Evolutionary conservation across 2,888 invertebrate genomes (phyloP).

Genomic region (Zeuzera pyrina): DNA sequence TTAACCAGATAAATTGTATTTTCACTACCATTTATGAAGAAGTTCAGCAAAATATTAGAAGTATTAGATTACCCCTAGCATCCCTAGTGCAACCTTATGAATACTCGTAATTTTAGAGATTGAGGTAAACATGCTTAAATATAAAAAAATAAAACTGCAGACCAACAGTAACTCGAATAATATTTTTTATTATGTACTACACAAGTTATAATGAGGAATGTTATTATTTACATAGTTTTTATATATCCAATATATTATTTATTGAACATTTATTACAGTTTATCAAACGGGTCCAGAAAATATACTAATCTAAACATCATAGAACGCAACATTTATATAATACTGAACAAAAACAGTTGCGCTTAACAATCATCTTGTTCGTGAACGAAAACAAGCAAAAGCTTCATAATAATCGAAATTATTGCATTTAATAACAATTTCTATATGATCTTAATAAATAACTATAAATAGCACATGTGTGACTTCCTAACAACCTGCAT

Average conservation of each 20-base stretch:
- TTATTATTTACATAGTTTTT: conserved; percentile 71
- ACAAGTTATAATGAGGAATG: conserved; percentile 72
- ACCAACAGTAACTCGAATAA: conserved; percentile 71
- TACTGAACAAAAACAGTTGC: conserved; percentile 45
- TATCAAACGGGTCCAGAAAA: conserved; percentile 17
- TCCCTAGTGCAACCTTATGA: no score
- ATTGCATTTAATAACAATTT: no score
- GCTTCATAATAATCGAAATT: conserved; percentile 19
- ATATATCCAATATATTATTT: conserved; percentile 43
- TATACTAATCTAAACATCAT: conserved; percentile 28
- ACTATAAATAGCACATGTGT: neutral
- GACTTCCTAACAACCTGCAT: neutral
- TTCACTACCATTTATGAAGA: no score
- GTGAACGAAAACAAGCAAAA: conserved; percentile 21
- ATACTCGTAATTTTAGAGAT: no score
- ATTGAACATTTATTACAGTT: conserved; percentile 34
- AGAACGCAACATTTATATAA: conserved; percentile 37
- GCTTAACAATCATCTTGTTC: conserved; percentile 18
- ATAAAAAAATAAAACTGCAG: conserved; percentile 44
- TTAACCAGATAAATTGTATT: no score
- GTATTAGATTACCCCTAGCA: no score
- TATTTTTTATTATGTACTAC: conserved; percentile 72
- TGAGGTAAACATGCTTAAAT: no score
- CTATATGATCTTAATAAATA: no score
- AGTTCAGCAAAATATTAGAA: no score